These are phyloP conservation scores for Tetrapedia diversipes DNA, from an alignment of 2,888 invertebrate species.

Conservation along the genomic window DNA sequence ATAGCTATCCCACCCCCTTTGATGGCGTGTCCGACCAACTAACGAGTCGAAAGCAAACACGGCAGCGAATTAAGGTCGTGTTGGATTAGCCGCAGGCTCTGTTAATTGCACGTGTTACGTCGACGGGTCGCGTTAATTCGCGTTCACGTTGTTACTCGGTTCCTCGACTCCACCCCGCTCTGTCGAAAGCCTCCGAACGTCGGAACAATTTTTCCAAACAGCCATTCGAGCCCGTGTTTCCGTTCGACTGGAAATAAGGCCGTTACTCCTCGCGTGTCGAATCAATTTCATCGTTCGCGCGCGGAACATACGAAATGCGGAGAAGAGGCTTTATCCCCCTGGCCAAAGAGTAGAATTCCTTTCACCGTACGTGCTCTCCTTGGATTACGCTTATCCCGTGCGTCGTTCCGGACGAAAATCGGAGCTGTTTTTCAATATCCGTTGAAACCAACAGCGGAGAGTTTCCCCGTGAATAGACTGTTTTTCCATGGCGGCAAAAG, in stretches of 20 bases:
- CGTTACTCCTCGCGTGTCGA: neutral
- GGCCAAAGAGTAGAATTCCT: slow-evolving; percentile 20
- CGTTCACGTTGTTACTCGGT: no score
- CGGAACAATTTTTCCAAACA: no score
- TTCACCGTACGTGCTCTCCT: slow-evolving; percentile 11
- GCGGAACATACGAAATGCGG: neutral
- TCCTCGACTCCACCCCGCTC: no score
- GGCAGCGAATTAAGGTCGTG: slow-evolving; percentile 16
- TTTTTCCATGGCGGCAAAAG: neutral
- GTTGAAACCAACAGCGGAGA: neutral
- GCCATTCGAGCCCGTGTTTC: no score
- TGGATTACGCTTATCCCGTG: slow-evolving; percentile 10
- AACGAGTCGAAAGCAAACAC: slow-evolving; percentile 44
- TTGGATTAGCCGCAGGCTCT: neutral
- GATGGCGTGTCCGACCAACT: slow-evolving; percentile 91
- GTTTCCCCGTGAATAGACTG: neutral
- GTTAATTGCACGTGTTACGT: neutral
- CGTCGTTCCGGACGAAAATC: neutral
- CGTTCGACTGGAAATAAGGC: no score
- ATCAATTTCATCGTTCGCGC: neutral
- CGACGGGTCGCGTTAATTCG: neutral
- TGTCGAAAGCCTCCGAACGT: no score
- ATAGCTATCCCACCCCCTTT: slow-evolving; percentile 90
- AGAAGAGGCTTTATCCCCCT: neutral
- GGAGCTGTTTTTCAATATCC: slow-evolving; percentile 3